Base-by-base conservation (phyloP, 2,113 vertebrate genomes). In the Platysternon megacephalum region DNA sequence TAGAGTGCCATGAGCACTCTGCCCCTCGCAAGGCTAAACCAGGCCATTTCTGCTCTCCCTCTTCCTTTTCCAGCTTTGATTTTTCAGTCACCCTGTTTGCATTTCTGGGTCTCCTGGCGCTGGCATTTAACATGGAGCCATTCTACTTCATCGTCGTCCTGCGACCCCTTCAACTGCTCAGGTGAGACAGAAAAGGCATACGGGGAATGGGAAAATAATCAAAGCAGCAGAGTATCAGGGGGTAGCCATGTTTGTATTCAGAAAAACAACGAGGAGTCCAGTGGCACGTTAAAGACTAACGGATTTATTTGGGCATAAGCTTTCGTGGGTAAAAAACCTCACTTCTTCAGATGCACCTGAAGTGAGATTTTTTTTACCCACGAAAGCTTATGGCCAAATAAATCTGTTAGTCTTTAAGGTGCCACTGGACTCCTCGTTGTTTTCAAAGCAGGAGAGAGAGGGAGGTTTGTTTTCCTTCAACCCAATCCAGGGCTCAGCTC, bases 141-240 rank as follows among this genome's bases (percentile, higher is more conserved):
- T 99, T 99, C 97, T 99, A 99, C 96, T 99, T 99, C 92, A 99
- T 99, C 1, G 99, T 99, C 80, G 99, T 99, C 82, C 98, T 99
- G 81, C 97, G 99, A 24, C 99, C 99, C 1, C 96, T 99, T 29
- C 99, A 99, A 98, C 98, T 99, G 83, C 99, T 99, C 79, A 99
- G 99, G 99, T 99, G 95, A 98, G 84, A 3, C 0, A 13, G 83
- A 55, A 24, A 1, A 76, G 83, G 85, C 39, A 26, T 4, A 11
- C 5, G 2, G 2, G 0, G 8, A 35, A 44, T 35, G 85, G 91
- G 39, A 79, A 44, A 68, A 6, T 11, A 42, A 22, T 11, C 17
- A 76, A 26, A 28, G 26, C 74, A 68, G 6, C 8, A 35, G 51
- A 90, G 85, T 49, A 49, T 49, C 49, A 49, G 49, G 49, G 49